Base-by-base conservation (phyloP, 2,113 vertebrate species). In the Patagioenas fasciata region DNA sequence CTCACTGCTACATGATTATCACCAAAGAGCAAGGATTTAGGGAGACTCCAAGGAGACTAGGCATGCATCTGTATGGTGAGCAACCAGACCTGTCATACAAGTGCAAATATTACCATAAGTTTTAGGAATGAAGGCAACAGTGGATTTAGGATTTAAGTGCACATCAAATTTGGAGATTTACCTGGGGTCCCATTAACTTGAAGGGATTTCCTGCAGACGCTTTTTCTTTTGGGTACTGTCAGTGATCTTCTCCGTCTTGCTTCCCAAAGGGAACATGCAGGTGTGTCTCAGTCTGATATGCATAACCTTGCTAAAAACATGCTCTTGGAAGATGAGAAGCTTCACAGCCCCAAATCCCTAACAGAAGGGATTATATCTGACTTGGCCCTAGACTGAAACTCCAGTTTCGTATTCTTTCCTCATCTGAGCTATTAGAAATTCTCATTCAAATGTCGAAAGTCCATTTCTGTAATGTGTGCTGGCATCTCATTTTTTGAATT, bases 1-100 rank as follows among this genome's bases (percentile, higher is more conserved):
- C 71, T 89, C 58, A 25, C 17, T 88, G 79, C 89, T 92, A 7
- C n/a, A 16, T 92, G 65, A 25, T 86, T 88, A 60, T 71, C 73
- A 84, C 94, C 21, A 3, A 88, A 92, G 91, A 86, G 83, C 88
- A 92, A 62, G 56, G 89, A 81, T 97, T 94, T 91, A 51, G 47
- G 61, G 54, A 93, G 48, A 48, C 47, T 91, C 85, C 73, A 21
- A 92, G 80, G 51, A 90, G 74, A 34, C 5, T 26, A 56, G 50
- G 48, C 67, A 23, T 34, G 58, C 70, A 51, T 62, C 29, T 83
- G 25, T 57, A 21, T 53, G 78, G 38, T 16, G 70, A 89, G 93
- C 84, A 78, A 56, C 75, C 56, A 67, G 48, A 91, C 88, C 72
- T 85, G 88, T 74, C 69, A 18, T 11, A 56, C 25, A 0, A 93